These are phyloP conservation scores for Raphicerus campestris DNA, from an alignment of 2,113 vertebrate species.

Conservation along the genomic window DNA sequence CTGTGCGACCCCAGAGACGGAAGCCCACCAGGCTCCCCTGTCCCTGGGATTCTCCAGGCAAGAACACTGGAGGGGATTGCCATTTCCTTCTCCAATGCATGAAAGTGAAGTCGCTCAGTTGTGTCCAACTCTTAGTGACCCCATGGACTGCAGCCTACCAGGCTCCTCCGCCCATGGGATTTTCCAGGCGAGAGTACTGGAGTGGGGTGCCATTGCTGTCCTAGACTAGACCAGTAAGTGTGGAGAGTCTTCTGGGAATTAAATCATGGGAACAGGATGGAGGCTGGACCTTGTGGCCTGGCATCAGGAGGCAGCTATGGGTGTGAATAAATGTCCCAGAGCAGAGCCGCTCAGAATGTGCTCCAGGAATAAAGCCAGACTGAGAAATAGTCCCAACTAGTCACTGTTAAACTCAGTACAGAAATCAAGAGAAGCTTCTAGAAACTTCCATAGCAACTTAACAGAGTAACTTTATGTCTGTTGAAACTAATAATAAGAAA, in stretches of 20 bases:
- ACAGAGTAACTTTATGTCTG: background rate
- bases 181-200: no score
- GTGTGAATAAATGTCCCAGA: background rate
- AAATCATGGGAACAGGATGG: background rate
- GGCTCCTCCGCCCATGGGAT: no score
- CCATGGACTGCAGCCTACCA: no score
- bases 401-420: background rate
- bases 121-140: no score
- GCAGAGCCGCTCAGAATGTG: background rate
- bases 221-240: background rate
- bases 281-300: background rate
- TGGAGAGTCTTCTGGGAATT: background rate
- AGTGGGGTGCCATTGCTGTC: no score
- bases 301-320: background rate
- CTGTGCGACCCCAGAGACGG: no score
- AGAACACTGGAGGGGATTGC: no score
- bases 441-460: background rate
- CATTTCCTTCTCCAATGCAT: no score
- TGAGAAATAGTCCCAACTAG: background rate
- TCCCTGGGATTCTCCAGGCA: no score
- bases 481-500: background rate
- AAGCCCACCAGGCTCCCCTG: no score
- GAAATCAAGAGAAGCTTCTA: background rate
- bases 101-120: no score
- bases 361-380: no score